Percentiles rank a stretch among this genome's conserved stretches.
These are phyloP conservation scores for Madoqua kirkii DNA, from an alignment of 2,113 vertebrate genomes.

Conservation along the genomic window DNA sequence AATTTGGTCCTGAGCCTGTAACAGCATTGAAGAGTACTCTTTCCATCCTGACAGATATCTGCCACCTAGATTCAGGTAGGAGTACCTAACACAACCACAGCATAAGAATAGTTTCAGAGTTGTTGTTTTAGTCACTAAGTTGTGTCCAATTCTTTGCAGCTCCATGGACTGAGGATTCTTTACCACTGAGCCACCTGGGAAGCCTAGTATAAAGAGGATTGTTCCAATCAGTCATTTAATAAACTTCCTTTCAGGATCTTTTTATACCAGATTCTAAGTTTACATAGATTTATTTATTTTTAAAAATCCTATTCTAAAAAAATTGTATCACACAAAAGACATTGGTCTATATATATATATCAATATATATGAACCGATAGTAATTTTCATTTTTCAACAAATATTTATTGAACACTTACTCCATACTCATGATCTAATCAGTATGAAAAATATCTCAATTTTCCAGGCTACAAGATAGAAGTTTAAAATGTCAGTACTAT, in stretches of 20 bases:
- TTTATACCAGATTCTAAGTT: neutral
- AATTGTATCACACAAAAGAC: neutral
- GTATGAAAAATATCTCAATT: neutral
- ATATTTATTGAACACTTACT: neutral
- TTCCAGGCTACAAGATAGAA: neutral
- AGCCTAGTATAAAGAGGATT: neutral
- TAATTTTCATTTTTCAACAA: neutral
- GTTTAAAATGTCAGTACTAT: neutral
- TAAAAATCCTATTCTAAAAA: neutral
- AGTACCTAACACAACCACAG: neutral
- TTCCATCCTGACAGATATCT: neutral
- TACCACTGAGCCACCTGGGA: neutral
- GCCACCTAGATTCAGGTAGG: no score
- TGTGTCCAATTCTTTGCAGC: neutral
- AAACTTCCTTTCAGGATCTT: neutral
- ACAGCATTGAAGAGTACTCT: neutral
- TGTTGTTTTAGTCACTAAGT: neutral
- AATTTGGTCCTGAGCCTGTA: neutral
- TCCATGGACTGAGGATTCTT: neutral
- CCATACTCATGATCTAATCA: neutral
- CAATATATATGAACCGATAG: neutral
- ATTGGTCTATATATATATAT: neutral
- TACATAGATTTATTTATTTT: neutral
- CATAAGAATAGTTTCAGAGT: fast-evolving
- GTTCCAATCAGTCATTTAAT: neutral